Percentiles rank a stretch among this genome's conserved stretches.
Evolutionary conservation across 2,888 invertebrate genomes (phyloP).

Genomic region (Eupithecia inturbata): DNA sequence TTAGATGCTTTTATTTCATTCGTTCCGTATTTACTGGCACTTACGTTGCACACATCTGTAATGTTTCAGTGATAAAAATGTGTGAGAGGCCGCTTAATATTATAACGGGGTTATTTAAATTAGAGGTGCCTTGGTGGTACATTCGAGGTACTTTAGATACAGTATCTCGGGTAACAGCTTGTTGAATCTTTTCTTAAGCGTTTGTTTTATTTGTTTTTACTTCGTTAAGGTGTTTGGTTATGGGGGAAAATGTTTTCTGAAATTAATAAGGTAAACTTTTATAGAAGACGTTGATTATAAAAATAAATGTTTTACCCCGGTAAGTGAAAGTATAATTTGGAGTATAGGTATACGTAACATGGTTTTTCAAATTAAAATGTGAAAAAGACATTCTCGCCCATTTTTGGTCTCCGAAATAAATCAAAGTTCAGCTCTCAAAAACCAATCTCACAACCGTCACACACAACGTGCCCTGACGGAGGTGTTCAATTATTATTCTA

Average conservation of each 20-base stretch:
- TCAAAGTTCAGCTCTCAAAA: constrained; percentile 27
- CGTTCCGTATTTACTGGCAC: constrained; percentile 60
- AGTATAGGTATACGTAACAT: neutral
- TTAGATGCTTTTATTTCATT: constrained; percentile 58
- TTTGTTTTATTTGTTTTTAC: constrained; percentile 35
- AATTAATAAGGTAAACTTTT: neutral
- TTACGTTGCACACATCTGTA: constrained; percentile 67
- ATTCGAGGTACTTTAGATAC: constrained; percentile 39
- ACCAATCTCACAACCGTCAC: constrained; percentile 59
- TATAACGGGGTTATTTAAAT: constrained; percentile 50
- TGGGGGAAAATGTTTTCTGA: neutral
- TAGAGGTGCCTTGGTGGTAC: constrained; percentile 27
- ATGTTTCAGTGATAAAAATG: constrained; percentile 65
- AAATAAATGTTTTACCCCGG: neutral
- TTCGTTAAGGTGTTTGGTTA: constrained; percentile 32
- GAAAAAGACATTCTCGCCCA: neutral
- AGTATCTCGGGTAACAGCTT: constrained; percentile 32
- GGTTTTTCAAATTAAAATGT: neutral
- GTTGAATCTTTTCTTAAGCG: constrained; percentile 34
- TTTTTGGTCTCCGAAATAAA: constrained; percentile 7
- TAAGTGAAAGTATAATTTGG: neutral
- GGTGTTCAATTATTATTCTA: constrained; percentile 66
- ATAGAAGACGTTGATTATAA: neutral
- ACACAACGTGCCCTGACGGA: constrained; percentile 57
- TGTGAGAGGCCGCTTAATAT: constrained; percentile 62